A percentile compares a stretch with the other conserved stretches of the same genome.
Evolutionary conservation across 1,140 invertebrate genomes (phyloP).

Genomic region (Scaptomyza graminum): DNA sequence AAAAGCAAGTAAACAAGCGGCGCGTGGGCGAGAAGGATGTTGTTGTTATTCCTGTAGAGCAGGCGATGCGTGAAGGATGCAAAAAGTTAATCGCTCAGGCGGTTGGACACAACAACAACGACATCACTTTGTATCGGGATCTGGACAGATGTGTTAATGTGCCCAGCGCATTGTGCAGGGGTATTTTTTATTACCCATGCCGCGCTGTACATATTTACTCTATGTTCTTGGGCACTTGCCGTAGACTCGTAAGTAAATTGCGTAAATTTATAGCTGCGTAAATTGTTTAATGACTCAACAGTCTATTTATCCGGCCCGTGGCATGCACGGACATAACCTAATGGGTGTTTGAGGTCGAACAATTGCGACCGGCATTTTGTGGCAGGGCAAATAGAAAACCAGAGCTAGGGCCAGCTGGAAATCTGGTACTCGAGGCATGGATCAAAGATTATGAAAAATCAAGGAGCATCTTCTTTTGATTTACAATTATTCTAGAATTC

Average conservation of each 20-base stretch:
- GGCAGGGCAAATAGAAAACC: slow-evolving; percentile 16
- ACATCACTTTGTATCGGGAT: slow-evolving; percentile 53
- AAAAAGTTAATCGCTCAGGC: slow-evolving; percentile 83
- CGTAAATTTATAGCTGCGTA: slow-evolving; percentile 83
- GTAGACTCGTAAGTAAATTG: slow-evolving; percentile 73
- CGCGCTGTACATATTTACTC: slow-evolving; percentile 16
- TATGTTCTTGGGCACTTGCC: slow-evolving; percentile 40
- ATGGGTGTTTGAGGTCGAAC: slow-evolving; percentile 56
- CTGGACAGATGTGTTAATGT: slow-evolving; percentile 82
- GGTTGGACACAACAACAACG: slow-evolving; percentile 38
- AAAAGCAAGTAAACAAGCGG: slow-evolving; percentile 64
- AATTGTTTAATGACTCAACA: slow-evolving; percentile 83
- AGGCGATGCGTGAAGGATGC: slow-evolving; percentile 72
- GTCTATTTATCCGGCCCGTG: slow-evolving; percentile 68
- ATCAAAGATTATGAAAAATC: not conserved
- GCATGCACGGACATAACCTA: slow-evolving; percentile 67
- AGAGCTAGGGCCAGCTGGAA: not conserved
- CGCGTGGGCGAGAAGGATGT: slow-evolving; percentile 37
- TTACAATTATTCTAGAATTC: too few species aligned
- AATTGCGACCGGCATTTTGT: slow-evolving; percentile 13
- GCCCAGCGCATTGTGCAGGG: slow-evolving; percentile 37
- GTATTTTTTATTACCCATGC: slow-evolving; percentile 73
- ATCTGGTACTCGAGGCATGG: not conserved
- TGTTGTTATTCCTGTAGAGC: slow-evolving; percentile 6
- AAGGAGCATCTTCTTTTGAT: not conserved